These are phyloP conservation scores for Macrochelys suwanniensis DNA, from an alignment of 2,797 vertebrate genomes.

Conservation along the genomic window DNA sequence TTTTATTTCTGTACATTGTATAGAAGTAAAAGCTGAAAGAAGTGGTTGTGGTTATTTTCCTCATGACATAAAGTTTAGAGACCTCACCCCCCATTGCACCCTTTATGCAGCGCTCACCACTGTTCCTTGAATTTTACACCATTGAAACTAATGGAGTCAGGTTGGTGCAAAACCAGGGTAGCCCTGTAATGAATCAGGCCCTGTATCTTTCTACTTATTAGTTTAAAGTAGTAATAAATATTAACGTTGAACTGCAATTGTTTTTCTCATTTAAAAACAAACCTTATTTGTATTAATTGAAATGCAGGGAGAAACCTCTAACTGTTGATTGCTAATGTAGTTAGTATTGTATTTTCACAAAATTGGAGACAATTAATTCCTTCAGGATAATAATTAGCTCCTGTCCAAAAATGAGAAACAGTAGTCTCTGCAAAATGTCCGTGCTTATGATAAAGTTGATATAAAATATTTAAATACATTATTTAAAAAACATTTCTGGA, in stretches of 20 bases:
- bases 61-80: too few species aligned
- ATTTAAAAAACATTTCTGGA: constrained; percentile 13
- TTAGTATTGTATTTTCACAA: constrained; percentile 26
- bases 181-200: not conserved
- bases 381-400: constrained; percentile 56
- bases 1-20: not conserved
- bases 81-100: too few species aligned
- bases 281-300: not conserved
- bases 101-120: not conserved
- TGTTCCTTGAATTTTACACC: not conserved
- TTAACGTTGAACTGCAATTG: not conserved
- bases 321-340: not conserved
- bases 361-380: constrained; percentile 42
- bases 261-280: not conserved
- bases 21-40: too few species aligned
- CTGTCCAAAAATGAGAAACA: constrained; percentile 35
- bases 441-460: not conserved
- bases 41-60: too few species aligned
- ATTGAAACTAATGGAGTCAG: not conserved
- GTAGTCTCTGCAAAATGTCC: constrained; percentile 11
- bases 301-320: not conserved
- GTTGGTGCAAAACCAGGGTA: not conserved
- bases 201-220: not conserved
- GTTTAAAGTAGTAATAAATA: not conserved
- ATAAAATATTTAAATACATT: constrained; percentile 13